These are phyloP conservation scores for Patiria miniata DNA, from an alignment of 35 echinoderm and acorn worm genomes.

Conservation along the genomic window DNA sequence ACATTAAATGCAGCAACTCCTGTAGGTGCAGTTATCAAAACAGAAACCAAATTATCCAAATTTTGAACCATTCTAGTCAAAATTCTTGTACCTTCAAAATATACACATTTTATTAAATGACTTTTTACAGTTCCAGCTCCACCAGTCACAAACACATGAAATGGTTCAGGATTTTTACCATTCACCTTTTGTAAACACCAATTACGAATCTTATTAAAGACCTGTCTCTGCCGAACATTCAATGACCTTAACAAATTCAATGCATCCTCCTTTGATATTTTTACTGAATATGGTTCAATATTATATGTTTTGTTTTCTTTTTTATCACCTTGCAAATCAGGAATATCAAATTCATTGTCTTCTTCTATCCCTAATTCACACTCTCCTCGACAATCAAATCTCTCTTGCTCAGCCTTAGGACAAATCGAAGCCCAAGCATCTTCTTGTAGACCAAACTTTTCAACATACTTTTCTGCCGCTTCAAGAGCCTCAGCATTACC, in stretches of 20 bases:
- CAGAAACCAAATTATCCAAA: not conserved
- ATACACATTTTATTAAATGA: conserved; percentile 53
- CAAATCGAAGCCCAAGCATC: conserved; percentile 65
- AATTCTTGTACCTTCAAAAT: conserved; percentile 46
- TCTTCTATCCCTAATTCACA: conserved; percentile 10
- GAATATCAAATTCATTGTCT: conserved; percentile 21
- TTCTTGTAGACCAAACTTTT: conserved; percentile 38
- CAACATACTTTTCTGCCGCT: conserved; percentile 29
- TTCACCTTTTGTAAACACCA: conserved; percentile 55
- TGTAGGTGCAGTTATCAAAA: not conserved
- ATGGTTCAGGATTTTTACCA: conserved; percentile 38
- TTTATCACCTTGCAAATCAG: conserved; percentile 35
- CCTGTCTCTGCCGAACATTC: conserved; percentile 53
- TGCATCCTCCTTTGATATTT: conserved; percentile 4
- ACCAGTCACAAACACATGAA: conserved; percentile 58
- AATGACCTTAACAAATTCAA: conserved; percentile 29
- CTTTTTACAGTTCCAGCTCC: conserved; percentile 59
- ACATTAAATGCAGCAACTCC: conserved; percentile 51
- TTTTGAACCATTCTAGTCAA: conserved; percentile 22
- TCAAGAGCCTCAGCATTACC: conserved; percentile 31
- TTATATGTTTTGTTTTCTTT: not conserved
- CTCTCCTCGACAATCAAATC: conserved; percentile 11
- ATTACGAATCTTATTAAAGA: conserved; percentile 52
- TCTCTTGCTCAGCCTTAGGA: conserved; percentile 58
- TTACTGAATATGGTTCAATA: not conserved